Base-by-base conservation (phyloP, 2,113 vertebrate species). In the Porphyrio hochstetteri region DNA sequence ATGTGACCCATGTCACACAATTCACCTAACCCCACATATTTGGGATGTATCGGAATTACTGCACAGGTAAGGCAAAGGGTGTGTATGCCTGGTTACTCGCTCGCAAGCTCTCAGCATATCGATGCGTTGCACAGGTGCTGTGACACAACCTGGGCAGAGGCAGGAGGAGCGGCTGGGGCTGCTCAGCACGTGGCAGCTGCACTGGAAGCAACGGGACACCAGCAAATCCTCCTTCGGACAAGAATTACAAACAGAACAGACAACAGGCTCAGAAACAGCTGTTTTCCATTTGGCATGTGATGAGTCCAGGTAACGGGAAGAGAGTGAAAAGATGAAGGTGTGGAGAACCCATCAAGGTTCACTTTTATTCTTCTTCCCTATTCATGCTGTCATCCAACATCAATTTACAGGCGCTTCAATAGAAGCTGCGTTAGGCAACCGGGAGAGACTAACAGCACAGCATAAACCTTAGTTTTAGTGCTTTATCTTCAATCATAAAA, bases 401-500 rank as follows among this genome's bases (percentile, higher is more conserved):
- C 67, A 70, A 93, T 55, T 21, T 82, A 83, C 13, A 88, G 17
- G 65, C 2, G 1, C 27, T 70, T 88, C 71, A 67, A 20, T 0
- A 71, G 68, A 86, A 90, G 60, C 55, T 53, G 56, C 20, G 27
- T 42, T 83, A 25, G 78, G 35, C 42, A 90, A 90, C 33, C 7
- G n/a, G 50, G 60, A 77, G 76, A 81, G 65, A 75, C 35, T 63
- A 74, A 24, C 5, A 93, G 88, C 52, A 63, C 18, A 72, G 44
- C 31, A 84, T 31, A 91, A 76, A 84, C 27, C 27, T 40, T 28
- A 79, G 59, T 2, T 82, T 23, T 7, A 63, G n/a, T 61, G 56
- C 24, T 90, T 83, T 68, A 87, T 83, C 36, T 88, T 86, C 29
- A 56, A n/a, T 55, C 27, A 36, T 44, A 91, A 93, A 89, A 89